Evolutionary conservation across 2,113 vertebrate genomes (phyloP).

Genomic region (Periophthalmus modestus): DNA sequence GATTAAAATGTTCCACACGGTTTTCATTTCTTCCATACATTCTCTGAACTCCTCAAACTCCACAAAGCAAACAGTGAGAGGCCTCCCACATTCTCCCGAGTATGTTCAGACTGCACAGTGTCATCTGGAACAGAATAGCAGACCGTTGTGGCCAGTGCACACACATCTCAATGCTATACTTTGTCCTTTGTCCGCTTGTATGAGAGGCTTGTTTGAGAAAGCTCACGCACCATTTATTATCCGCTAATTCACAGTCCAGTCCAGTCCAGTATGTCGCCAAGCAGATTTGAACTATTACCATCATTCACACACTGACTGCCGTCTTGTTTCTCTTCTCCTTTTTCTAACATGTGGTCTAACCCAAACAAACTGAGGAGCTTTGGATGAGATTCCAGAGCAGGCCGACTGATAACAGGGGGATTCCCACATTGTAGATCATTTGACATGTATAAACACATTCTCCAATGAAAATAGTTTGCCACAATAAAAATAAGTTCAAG

Average conservation of each 20-base stretch:
- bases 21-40: conserved; percentile 21
- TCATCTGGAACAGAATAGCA: conserved; percentile 42
- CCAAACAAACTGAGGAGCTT: conserved; percentile 57
- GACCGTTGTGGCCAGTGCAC: conserved; percentile 50
- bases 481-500: conserved; percentile 20
- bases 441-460: conserved; percentile 13
- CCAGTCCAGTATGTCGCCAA: conserved; percentile 9
- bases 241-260: conserved; percentile 31
- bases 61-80: conserved; percentile 60
- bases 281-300: neutral
- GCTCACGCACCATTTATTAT: conserved; percentile 38
- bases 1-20: conserved; percentile 17
- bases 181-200: conserved; percentile 57
- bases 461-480: conserved; percentile 16
- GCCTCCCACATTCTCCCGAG: conserved; percentile 58
- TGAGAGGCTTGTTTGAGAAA: conserved; percentile 41
- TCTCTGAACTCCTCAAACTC: conserved; percentile 26
- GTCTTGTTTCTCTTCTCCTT: conserved; percentile 23
- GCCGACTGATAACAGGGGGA: conserved; percentile 60
- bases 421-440: conserved; percentile 56
- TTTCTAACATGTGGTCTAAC: conserved; percentile 49
- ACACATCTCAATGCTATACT: conserved; percentile 60
- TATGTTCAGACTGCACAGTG: conserved; percentile 50
- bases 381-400: conserved; percentile 53
- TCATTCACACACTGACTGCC: neutral